These are phyloP conservation scores for Ommatoiulus sabulosus DNA, from an alignment of 2,888 invertebrate genomes.

Conservation along the genomic window DNA sequence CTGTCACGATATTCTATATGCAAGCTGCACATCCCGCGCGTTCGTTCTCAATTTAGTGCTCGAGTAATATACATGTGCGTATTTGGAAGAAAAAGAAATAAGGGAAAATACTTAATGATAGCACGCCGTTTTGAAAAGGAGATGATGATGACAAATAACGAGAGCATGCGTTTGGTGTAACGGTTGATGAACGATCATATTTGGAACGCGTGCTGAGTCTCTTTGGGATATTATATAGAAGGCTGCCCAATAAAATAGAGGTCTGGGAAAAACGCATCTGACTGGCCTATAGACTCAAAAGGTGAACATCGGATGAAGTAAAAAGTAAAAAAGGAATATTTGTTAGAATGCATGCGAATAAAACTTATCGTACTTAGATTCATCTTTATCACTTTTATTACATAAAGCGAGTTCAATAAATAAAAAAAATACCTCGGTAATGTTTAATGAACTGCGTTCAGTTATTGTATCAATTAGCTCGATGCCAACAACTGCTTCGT, in stretches of 20 bases:
- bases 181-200: constrained; percentile 24
- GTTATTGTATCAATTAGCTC: not conserved
- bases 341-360: not conserved
- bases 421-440: not conserved
- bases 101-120: constrained; percentile 36
- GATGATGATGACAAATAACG: constrained; percentile 36
- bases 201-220: constrained; percentile 17
- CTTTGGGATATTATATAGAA: constrained; percentile 28
- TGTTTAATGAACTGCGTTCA: not conserved
- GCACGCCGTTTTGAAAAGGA: constrained; percentile 36
- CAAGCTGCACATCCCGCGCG: not conserved
- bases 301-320: not conserved
- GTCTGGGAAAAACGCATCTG: constrained; percentile 33
- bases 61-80: not conserved
- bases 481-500: not conserved
- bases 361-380: not conserved
- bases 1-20: not conserved
- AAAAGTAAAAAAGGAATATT: not conserved
- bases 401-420: not conserved
- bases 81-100: constrained; percentile 36
- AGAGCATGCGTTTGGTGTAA: not conserved
- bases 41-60: not conserved
- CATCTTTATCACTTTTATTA: not conserved
- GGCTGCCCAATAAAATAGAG: not conserved
- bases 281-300: constrained; percentile 36